phyloP scores from a whole-genome alignment of 1,140 invertebrate species.

The Doryteuthis pealeii region DNA sequence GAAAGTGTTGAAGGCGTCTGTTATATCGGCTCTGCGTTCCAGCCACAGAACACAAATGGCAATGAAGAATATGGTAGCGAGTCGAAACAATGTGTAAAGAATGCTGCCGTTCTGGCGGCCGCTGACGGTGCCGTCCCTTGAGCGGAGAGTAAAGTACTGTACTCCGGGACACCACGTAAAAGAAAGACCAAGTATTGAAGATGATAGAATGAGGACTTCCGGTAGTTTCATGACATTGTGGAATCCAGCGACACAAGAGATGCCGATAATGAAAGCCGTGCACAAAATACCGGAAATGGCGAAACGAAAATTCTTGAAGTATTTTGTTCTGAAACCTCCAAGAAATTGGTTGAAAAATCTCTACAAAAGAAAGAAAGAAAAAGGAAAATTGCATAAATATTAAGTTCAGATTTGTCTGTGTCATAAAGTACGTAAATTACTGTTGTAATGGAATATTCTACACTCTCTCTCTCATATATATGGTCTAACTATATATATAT shows the following conservation, averaged over 20 bases:
- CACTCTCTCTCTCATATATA: too few relatives aligned
- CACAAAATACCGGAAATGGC: background rate
- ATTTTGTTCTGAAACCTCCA: background rate
- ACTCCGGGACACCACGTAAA: conserved; percentile 22
- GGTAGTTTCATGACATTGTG: background rate
- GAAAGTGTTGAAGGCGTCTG: background rate
- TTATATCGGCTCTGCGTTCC: background rate
- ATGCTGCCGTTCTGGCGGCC: background rate
- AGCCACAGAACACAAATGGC: background rate
- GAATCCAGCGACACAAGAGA: background rate
- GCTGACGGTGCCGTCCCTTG: background rate
- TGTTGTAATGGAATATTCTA: too few relatives aligned
- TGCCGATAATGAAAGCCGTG: background rate
- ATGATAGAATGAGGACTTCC: conserved; percentile 15
- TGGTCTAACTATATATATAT: too few relatives aligned
- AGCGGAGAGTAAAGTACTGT: background rate
- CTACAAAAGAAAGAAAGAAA: background rate
- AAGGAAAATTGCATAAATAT: background rate
- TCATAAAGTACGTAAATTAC: too few relatives aligned
- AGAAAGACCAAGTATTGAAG: conserved; percentile 18
- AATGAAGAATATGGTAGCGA: background rate
- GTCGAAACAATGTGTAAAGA: conserved; percentile 7
- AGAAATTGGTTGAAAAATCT: background rate
- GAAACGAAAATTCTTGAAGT: background rate
- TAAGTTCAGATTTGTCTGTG: background rate